phyloP scores from a whole-genome alignment of 2,888 invertebrate species.

The Drosophila suboccidentalis region DNA sequence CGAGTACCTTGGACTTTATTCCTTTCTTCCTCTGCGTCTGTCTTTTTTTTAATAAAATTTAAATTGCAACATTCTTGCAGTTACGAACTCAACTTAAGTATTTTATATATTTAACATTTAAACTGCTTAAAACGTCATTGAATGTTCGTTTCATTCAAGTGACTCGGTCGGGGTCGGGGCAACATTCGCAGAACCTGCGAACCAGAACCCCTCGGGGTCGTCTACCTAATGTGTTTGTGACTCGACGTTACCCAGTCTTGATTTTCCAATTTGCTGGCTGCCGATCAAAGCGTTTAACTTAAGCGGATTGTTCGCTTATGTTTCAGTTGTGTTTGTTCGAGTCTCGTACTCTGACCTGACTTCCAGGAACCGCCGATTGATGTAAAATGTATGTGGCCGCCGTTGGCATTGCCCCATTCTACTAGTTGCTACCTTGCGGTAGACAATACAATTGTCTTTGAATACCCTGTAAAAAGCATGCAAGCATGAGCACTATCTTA shows the following conservation, averaged over 20 bases:
- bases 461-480: background rate
- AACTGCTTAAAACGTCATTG: slow-evolving; percentile 16
- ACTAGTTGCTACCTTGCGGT: background rate
- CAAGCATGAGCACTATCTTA: no score
- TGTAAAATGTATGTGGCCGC: slow-evolving; percentile 64
- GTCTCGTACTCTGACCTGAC: slow-evolving; percentile 4
- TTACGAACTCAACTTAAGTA: background rate
- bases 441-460: slow-evolving; percentile 3
- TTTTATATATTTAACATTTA: slow-evolving; percentile 12
- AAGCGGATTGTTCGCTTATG: slow-evolving; percentile 24
- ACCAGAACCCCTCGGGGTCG: background rate
- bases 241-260: background rate
- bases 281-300: slow-evolving; percentile 26
- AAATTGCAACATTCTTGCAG: slow-evolving; percentile 10
- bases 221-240: background rate
- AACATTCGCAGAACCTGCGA: background rate
- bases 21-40: background rate
- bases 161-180: background rate
- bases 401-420: slow-evolving; percentile 7
- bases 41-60: background rate
- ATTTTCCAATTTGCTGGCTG: background rate
- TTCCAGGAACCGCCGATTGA: slow-evolving; percentile 57
- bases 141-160: background rate
- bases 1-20: slow-evolving; percentile 6
- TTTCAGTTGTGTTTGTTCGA: slow-evolving; percentile 3